These are phyloP conservation scores for Aix galericulata DNA, from an alignment of 2,113 vertebrate genomes.

Conservation along the genomic window DNA sequence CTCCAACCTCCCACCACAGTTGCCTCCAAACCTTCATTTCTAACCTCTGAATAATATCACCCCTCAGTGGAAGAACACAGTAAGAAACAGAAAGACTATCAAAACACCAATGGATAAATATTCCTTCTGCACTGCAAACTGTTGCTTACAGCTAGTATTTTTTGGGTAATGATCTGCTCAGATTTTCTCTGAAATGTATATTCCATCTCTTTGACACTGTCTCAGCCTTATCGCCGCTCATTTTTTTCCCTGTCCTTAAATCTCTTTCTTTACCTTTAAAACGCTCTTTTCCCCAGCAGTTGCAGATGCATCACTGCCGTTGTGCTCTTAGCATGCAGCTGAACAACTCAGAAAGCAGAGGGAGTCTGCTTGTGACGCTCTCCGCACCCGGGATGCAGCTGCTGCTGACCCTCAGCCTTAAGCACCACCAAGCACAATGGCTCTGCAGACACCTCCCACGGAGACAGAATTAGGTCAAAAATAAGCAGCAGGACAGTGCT, in stretches of 20 bases:
- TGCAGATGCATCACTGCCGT: not conserved
- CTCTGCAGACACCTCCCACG: rapidly evolving
- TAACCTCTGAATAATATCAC: not conserved
- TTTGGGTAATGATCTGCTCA: constrained; percentile 50
- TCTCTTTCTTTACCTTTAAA: constrained; percentile 46
- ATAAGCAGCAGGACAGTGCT: not conserved
- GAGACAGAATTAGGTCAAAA: not conserved
- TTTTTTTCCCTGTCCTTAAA: constrained; percentile 35
- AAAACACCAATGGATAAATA: constrained; percentile 36
- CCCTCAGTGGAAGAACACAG: not conserved
- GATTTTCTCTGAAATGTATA: constrained; percentile 51
- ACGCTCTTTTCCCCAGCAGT: not conserved
- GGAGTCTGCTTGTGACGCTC: not conserved
- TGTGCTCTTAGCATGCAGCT: constrained; percentile 15
- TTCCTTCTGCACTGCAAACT: constrained; percentile 34
- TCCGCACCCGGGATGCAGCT: not conserved
- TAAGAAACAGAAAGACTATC: not conserved
- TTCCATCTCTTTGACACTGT: constrained; percentile 54
- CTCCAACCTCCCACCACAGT: not conserved
- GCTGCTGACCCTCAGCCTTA: not conserved
- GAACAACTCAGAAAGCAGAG: not conserved
- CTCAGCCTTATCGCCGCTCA: constrained; percentile 52
- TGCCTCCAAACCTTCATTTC: not conserved
- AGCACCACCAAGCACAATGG: not conserved
- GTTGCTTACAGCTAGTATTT: constrained; percentile 65